phyloP scores from a whole-genome alignment of 2,797 vertebrate genomes.

The Rhinatrema bivittatum region DNA sequence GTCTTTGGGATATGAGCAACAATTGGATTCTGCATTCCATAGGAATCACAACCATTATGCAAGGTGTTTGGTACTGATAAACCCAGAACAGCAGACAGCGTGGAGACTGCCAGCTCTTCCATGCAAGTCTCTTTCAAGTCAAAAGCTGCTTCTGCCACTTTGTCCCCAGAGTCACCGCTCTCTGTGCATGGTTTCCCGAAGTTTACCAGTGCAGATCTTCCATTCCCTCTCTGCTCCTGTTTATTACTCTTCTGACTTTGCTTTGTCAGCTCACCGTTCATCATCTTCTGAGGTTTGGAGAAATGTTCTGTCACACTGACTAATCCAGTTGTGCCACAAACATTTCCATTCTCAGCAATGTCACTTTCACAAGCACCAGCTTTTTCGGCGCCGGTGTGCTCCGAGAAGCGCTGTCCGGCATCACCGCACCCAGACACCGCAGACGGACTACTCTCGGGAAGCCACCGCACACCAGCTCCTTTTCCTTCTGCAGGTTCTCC shows the following conservation, averaged over 20 bases:
- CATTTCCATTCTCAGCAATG: constrained; percentile 33
- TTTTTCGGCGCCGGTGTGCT: constrained; percentile 31
- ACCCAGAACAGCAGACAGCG: constrained; percentile 37
- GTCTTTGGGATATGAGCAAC: constrained; percentile 65
- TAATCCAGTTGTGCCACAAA: constrained; percentile 23
- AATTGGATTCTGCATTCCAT: constrained; percentile 63
- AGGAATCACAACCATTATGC: constrained; percentile 66
- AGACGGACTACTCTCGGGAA: constrained; percentile 25
- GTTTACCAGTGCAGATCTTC: too few species aligned
- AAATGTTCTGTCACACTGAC: constrained; percentile 33
- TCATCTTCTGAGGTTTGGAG: constrained; percentile 49
- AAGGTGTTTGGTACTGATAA: constrained; percentile 47
- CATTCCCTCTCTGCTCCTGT: constrained; percentile 40
- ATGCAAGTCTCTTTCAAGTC: constrained; percentile 32
- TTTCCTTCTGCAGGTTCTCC: constrained; percentile 27
- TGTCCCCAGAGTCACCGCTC: too few species aligned
- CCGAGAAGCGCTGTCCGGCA: constrained; percentile 33
- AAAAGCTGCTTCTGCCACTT: constrained; percentile 22
- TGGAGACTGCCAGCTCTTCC: constrained; percentile 39
- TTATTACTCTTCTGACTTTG: constrained; percentile 43
- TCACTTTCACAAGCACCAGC: constrained; percentile 26
- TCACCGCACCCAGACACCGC: constrained; percentile 27
- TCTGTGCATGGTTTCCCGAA: too few species aligned
- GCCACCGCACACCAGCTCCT: constrained; percentile 29
- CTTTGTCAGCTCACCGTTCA: constrained; percentile 47